Base-by-base conservation (phyloP, 2,113 vertebrate species). In the Gymnocephalus cernua region DNA sequence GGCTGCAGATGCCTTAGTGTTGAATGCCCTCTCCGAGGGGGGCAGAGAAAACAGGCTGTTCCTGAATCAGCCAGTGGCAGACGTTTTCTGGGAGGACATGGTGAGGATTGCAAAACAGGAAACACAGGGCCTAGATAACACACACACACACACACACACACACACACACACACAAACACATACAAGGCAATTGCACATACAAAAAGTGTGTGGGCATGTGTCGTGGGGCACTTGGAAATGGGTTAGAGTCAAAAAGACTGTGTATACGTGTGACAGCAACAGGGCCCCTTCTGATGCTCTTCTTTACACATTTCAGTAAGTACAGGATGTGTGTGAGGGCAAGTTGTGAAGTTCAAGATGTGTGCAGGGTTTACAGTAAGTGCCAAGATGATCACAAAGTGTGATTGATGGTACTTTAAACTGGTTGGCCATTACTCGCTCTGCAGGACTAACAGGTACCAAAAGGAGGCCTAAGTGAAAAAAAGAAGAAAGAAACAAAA, bases 81-180 rank as follows among this genome's bases (percentile, higher is more conserved):
- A 86, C 56, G 32, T 90, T 92, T 83, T 89, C 81, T 75, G 77
- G 80, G 75, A 92, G 87, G 86, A 63, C 80, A 83, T 57, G 65
- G 64, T 61, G 74, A 87, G 84, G 87, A 90, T 92, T 94, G 90
- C 90, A 89, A 91, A 93, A 94, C 93, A 93, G 93, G 92, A 94
- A 93, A 90, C 90, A 90, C 89, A 91, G 82, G 83, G 89, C 87
- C 84, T 80, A 88, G 86, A 94, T 91, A 93, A 88, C 38, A 77
- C 76, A 56, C 38, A 45, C 80, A 64, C 61, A 45, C 21, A 19
- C 50, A 41, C 38, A 77, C 38, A 41, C 51, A 27, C 54, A 53
- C 61, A 35, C 51, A 59, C 53, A 35, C 23, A 50, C n/a, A 48
- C 65, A 62, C 9, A 18, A 54, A 77, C n/a, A 69, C 25, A 45